phyloP scores from a whole-genome alignment of 1,140 invertebrate genomes.

The Anagrus nilaparvatae region DNA sequence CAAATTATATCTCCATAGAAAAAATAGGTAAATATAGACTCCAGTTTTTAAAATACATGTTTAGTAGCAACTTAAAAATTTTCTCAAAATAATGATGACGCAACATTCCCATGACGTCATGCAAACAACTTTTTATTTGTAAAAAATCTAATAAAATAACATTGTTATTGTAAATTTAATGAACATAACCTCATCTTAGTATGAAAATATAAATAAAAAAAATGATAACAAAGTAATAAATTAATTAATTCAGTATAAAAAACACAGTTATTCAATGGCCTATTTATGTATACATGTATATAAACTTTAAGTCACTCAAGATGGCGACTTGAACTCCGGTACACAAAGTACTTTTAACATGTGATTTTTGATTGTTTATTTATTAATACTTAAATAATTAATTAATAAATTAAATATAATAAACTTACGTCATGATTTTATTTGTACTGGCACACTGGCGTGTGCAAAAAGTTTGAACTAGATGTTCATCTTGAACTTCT shows the following conservation, averaged over 20 bases:
- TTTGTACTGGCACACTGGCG: constrained; percentile 36
- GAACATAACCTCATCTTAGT: no score
- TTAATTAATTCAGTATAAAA: not conserved
- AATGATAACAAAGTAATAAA: no score
- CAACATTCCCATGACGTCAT: no score
- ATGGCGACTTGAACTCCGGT: not conserved
- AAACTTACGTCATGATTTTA: constrained; percentile 36
- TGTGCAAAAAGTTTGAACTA: constrained; percentile 36
- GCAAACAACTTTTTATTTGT: no score
- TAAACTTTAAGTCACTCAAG: not conserved
- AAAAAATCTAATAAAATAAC: no score
- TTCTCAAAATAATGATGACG: no score
- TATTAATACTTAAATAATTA: not conserved
- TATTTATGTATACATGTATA: not conserved
- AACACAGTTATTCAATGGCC: not conserved
- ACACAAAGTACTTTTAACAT: not conserved
- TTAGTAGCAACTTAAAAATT: no score
- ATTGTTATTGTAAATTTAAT: no score
- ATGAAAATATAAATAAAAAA: no score
- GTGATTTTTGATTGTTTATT: not conserved
- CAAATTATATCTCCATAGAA: no score
- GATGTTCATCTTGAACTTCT: constrained; percentile 31
- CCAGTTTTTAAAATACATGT: no score
- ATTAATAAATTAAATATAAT: not conserved
- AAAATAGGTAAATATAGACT: no score